Conservation (phyloP, 1,140 invertebrate species). For the Lordiphosa collinella region DNA sequence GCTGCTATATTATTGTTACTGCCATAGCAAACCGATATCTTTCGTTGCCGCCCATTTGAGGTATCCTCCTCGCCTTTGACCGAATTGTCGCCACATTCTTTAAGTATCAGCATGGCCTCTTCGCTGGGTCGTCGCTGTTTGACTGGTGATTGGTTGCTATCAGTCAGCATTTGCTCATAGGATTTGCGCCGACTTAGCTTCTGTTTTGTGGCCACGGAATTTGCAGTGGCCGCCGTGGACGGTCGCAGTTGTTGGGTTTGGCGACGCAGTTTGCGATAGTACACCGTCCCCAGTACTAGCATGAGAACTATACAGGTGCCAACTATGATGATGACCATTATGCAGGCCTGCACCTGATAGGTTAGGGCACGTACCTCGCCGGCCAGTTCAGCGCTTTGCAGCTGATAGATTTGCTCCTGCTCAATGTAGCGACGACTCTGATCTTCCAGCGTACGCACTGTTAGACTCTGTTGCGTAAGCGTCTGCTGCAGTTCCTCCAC, state of each 20-base stretch:
- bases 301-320: slow-evolving; percentile 67
- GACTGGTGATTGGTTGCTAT: slow-evolving; percentile 70
- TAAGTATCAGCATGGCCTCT: slow-evolving; percentile 85
- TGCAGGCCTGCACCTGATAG: slow-evolving; percentile 67
- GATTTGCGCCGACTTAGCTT: slow-evolving; percentile 81
- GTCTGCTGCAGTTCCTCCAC: slow-evolving; percentile 95
- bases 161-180: slow-evolving; percentile 82
- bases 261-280: slow-evolving; percentile 57
- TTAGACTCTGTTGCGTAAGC: slow-evolving; percentile 92
- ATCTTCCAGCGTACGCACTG: slow-evolving; percentile 87
- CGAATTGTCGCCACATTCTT: slow-evolving; percentile 49
- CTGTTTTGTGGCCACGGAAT: slow-evolving; percentile 10
- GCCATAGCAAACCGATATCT: slow-evolving; percentile 69
- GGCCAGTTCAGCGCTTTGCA: slow-evolving; percentile 83
- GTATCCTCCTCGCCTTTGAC: slow-evolving; percentile 37
- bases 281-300: slow-evolving; percentile 61
- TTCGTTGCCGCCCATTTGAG: slow-evolving; percentile 39
- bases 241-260: slow-evolving; percentile 51
- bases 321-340: slow-evolving; percentile 65
- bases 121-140: slow-evolving; percentile 87
- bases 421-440: slow-evolving; percentile 86
- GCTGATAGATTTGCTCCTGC: slow-evolving; percentile 84
- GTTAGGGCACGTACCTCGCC: slow-evolving; percentile 83
- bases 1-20: slow-evolving; percentile 61
- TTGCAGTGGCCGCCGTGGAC: not conserved